phyloP scores from a whole-genome alignment of 2,113 vertebrate species.

The Pontoporia blainvillei region DNA sequence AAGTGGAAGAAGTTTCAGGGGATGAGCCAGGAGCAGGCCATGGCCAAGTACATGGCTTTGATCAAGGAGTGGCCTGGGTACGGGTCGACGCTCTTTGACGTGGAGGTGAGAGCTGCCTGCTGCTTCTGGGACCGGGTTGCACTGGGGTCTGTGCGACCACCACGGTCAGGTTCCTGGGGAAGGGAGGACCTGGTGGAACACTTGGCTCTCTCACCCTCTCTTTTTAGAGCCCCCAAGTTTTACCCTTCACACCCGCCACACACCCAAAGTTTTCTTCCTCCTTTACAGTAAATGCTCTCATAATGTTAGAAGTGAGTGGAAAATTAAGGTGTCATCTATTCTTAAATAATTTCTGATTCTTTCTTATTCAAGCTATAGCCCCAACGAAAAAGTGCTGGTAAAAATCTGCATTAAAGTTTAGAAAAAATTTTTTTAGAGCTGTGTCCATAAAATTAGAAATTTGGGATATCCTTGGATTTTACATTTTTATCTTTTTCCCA shows the following conservation, averaged over 20 bases:
- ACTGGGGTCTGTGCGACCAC: not conserved
- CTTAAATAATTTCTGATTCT: not conserved
- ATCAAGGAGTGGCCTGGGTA: constrained; percentile 97
- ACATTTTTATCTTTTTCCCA: not conserved
- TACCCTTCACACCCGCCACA: too few relatives aligned
- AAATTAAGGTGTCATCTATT: not conserved
- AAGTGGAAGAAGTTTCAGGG: constrained; percentile 97
- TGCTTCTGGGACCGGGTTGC: rapidly evolving
- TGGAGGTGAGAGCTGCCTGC: constrained; percentile 86
- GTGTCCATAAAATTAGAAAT: not conserved
- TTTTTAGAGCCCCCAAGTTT: rapidly evolving
- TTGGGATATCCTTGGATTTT: not conserved
- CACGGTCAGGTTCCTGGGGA: rapidly evolving
- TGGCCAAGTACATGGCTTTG: constrained; percentile 94
- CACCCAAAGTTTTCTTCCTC: not conserved
- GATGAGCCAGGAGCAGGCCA: constrained; percentile 92
- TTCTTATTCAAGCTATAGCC: not conserved
- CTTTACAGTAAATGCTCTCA: not conserved
- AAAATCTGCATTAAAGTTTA: not conserved
- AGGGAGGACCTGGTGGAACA: rapidly evolving
- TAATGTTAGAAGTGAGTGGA: not conserved
- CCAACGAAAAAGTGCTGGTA: not conserved
- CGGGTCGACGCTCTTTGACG: constrained; percentile 94
- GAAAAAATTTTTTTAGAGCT: not conserved
- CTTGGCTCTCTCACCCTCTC: rapidly evolving